phyloP scores from a whole-genome alignment of 2,888 invertebrate species.

The Lithophane socia region DNA sequence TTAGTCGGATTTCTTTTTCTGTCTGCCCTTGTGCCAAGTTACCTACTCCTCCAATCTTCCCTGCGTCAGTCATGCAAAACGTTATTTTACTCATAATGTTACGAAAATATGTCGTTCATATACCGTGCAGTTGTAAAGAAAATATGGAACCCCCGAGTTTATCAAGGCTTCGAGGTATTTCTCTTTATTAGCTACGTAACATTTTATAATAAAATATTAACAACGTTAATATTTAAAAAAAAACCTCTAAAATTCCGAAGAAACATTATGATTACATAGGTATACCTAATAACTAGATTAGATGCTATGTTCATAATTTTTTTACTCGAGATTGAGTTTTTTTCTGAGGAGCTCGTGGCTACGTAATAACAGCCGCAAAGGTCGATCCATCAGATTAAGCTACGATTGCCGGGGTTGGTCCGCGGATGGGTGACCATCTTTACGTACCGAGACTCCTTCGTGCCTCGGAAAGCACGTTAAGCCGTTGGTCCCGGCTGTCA shows the following conservation, averaged over 20 bases:
- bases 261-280: neutral
- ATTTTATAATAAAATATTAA: constrained; percentile 9
- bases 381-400: too few species aligned
- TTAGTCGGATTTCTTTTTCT: neutral
- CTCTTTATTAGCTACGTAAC: constrained; percentile 31
- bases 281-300: neutral
- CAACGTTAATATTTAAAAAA: constrained; percentile 12
- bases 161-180: constrained; percentile 37
- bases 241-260: neutral
- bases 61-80: neutral
- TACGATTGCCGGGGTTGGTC: too few species aligned
- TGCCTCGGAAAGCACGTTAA: too few species aligned
- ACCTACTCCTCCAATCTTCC: neutral
- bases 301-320: too few species aligned
- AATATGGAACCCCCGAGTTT: constrained; percentile 13
- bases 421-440: too few species aligned
- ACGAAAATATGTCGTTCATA: constrained; percentile 6
- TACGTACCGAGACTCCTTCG: too few species aligned
- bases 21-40: neutral
- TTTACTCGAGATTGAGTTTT: too few species aligned
- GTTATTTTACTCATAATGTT: constrained; percentile 24
- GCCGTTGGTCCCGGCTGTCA: too few species aligned
- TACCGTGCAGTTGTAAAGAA: constrained; percentile 2
- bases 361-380: too few species aligned
- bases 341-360: too few species aligned